These are phyloP conservation scores for Scomberomorus guttatus DNA, from an alignment of 2,797 vertebrate genomes.

Conservation along the genomic window DNA sequence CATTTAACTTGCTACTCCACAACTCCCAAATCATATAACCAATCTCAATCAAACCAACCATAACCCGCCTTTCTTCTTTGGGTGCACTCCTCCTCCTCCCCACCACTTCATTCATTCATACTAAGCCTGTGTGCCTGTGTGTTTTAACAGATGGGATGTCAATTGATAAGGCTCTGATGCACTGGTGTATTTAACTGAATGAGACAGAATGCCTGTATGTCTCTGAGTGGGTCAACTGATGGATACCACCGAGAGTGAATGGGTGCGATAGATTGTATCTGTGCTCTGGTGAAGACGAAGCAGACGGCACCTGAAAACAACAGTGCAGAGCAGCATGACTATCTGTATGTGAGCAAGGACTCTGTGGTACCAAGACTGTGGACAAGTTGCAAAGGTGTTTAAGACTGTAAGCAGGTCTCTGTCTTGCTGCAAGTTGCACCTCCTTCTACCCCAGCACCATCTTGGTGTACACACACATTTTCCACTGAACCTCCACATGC, in stretches of 20 bases:
- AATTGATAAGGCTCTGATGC: conserved; percentile 55
- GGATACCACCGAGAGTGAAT: conserved; percentile 49
- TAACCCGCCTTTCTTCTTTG: conserved; percentile 1
- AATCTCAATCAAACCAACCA: conserved; percentile 2
- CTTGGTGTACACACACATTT: neutral
- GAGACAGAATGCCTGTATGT: conserved; percentile 53
- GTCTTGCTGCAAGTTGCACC: conserved; percentile 28
- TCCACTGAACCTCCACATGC: conserved; percentile 10
- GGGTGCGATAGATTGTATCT: conserved; percentile 51
- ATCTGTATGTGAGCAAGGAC: conserved; percentile 27
- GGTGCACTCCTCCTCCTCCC: neutral
- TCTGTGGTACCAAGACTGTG: conserved; percentile 8
- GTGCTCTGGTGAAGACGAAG: conserved; percentile 33
- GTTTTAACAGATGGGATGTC: conserved; percentile 60
- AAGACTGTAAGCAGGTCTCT: conserved; percentile 27
- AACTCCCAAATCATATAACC: neutral
- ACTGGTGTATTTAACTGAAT: conserved; percentile 48
- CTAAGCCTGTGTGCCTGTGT: conserved; percentile 30
- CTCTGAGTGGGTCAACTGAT: conserved; percentile 58
- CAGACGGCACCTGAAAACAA: conserved; percentile 3
- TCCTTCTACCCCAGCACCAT: conserved; percentile 22
- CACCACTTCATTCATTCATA: conserved; percentile 21
- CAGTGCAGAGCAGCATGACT: conserved; percentile 16
- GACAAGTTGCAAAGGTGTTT: conserved; percentile 15
- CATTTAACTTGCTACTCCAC: conserved; percentile 4